phyloP scores from a whole-genome alignment of 2,113 vertebrate species.

The Lota lota region DNA sequence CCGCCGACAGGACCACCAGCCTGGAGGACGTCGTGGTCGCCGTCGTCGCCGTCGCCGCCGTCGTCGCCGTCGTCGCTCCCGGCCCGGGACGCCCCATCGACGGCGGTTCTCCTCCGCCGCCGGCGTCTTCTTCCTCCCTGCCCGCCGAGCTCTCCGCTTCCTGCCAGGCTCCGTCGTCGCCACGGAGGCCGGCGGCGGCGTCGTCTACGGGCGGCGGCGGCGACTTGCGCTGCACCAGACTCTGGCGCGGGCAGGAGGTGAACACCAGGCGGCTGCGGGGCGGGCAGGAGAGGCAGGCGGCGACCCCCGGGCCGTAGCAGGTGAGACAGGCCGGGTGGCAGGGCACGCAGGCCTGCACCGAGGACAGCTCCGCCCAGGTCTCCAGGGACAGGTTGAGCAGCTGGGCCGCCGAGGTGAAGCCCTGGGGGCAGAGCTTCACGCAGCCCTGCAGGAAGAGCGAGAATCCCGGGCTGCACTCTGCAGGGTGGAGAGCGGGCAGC shows the following conservation, averaged over 20 bases:
- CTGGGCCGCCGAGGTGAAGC: constrained; percentile 77
- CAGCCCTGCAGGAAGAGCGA: constrained; percentile 93
- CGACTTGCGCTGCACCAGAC: constrained; percentile 89
- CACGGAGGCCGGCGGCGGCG: constrained; percentile 31
- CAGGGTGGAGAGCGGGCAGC: neutral
- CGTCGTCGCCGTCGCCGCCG: too few species aligned
- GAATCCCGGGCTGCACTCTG: constrained; percentile 92
- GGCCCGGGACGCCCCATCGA: neutral
- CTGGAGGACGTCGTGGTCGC: constrained; percentile 53
- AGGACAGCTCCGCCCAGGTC: constrained; percentile 83
- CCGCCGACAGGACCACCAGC: constrained; percentile 77
- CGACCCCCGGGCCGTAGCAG: constrained; percentile 75
- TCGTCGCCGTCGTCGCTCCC: too few species aligned
- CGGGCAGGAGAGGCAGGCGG: constrained; percentile 88
- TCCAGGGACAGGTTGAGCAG: constrained; percentile 81
- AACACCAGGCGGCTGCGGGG: constrained; percentile 83
- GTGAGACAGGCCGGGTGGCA: constrained; percentile 88
- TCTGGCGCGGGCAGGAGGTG: constrained; percentile 85
- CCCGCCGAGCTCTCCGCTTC: constrained; percentile 1
- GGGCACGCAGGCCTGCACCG: constrained; percentile 84
- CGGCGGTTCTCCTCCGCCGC: constrained; percentile 7
- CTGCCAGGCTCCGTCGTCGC: neutral
- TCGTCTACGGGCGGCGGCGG: constrained; percentile 50
- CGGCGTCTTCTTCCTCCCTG: neutral
- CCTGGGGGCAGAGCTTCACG: constrained; percentile 84